Evolutionary conservation across 2,888 invertebrate species (phyloP).

Genomic region (Ptilodon capucinus): DNA sequence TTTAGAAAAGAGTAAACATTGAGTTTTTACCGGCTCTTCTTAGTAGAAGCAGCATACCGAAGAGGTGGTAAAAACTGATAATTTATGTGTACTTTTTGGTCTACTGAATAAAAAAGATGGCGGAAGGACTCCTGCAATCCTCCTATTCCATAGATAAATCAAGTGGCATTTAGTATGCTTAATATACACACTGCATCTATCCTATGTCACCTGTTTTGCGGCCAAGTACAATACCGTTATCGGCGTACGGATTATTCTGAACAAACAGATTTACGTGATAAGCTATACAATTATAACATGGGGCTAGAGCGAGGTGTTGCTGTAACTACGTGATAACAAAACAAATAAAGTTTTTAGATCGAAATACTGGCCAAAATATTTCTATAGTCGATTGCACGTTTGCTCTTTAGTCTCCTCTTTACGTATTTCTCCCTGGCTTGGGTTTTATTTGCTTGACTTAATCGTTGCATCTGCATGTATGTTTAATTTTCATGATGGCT

Average conservation of each 20-base stretch:
- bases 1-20: no score
- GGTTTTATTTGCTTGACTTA: no score
- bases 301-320: neutral
- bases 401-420: no score
- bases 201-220: constrained; percentile 18
- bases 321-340: neutral
- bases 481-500: no score
- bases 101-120: no score
- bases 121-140: no score
- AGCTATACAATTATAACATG: constrained; percentile 40
- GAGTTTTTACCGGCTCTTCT: no score
- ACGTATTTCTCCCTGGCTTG: no score
- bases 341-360: neutral
- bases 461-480: no score
- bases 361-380: neutral
- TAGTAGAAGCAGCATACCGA: no score
- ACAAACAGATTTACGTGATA: constrained; percentile 68
- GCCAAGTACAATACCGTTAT: constrained; percentile 49
- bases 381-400: neutral
- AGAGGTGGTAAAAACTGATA: no score
- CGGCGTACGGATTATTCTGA: constrained; percentile 58
- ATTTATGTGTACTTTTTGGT: no score
- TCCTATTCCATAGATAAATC: neutral
- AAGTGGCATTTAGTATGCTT: neutral
- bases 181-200: constrained; percentile 1